Evolutionary conservation across 2,888 invertebrate species (phyloP).

Genomic region (Coelinius sp.): DNA sequence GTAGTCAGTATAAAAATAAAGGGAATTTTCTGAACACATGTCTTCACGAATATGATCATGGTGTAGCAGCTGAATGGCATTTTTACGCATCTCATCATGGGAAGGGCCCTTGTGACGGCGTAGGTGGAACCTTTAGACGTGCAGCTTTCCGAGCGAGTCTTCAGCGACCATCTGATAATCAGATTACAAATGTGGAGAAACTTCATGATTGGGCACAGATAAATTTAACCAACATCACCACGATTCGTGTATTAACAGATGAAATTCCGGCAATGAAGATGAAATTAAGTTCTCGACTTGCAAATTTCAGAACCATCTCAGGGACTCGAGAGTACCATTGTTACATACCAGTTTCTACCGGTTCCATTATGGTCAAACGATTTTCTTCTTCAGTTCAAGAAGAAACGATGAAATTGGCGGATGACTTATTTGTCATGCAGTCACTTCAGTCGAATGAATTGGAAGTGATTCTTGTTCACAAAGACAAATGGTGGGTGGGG

Average conservation of each 20-base stretch:
- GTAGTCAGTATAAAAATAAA: not conserved
- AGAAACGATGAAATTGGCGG: not conserved
- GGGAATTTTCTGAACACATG: not conserved
- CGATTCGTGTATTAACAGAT: not conserved
- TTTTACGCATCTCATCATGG: constrained; percentile 17
- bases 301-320: not conserved
- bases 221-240: not conserved
- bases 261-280: not conserved
- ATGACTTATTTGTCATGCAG: not conserved
- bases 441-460: not conserved
- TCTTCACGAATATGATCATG: constrained; percentile 24
- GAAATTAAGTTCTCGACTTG: not conserved
- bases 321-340: not conserved
- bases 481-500: not conserved
- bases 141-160: constrained; percentile 21
- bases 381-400: not conserved
- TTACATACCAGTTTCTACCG: not conserved
- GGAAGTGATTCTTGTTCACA: not conserved
- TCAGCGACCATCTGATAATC: constrained; percentile 15
- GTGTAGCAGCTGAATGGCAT: constrained; percentile 19
- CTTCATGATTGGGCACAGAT: not conserved
- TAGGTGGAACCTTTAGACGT: constrained; percentile 27
- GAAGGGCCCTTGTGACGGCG: constrained; percentile 27
- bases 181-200: constrained; percentile 22
- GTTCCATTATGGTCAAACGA: not conserved